A percentile compares a stretch with the other conserved stretches of the same genome.
Evolutionary conservation across 2,888 invertebrate genomes (phyloP).

Genomic region (Epinotia demarniana): DNA sequence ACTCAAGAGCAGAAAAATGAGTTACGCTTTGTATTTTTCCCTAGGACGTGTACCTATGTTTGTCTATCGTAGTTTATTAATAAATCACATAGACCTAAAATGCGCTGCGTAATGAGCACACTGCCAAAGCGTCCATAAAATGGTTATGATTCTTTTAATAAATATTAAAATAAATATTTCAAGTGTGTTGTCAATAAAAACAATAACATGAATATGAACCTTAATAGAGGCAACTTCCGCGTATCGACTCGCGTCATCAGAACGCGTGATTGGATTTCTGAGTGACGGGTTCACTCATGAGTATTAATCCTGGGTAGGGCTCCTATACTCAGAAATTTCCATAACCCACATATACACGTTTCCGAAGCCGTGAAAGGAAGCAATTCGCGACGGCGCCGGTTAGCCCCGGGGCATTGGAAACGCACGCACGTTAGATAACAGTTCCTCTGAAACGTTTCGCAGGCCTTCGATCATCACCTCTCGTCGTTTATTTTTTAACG

Average conservation of each 20-base stretch:
- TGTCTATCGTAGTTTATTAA: too few species aligned
- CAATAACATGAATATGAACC: not conserved
- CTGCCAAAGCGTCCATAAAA: too few species aligned
- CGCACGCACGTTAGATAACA: slow-evolving; percentile 69
- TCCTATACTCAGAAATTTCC: slow-evolving; percentile 34
- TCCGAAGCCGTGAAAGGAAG: slow-evolving; percentile 46
- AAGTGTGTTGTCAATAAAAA: too few species aligned
- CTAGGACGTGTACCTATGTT: not conserved
- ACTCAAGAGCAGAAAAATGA: too few species aligned
- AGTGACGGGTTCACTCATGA: slow-evolving; percentile 27
- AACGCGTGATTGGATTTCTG: slow-evolving; percentile 32
- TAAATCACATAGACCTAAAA: too few species aligned
- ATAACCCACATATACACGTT: slow-evolving; percentile 29
- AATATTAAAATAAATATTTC: too few species aligned
- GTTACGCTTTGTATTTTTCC: too few species aligned
- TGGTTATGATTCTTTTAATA: too few species aligned
- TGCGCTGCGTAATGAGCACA: too few species aligned
- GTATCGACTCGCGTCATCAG: slow-evolving; percentile 7
- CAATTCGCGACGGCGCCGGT: slow-evolving; percentile 45
- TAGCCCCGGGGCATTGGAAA: slow-evolving; percentile 50
- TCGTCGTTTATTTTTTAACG: slow-evolving; percentile 79
- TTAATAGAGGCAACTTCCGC: slow-evolving; percentile 24
- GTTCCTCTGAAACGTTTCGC: slow-evolving; percentile 66
- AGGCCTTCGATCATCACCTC: slow-evolving; percentile 76
- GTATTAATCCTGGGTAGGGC: slow-evolving; percentile 2